Conservation (phyloP, 35 echinoderm and acorn worm species). For the Apostichopus californicus region DNA sequence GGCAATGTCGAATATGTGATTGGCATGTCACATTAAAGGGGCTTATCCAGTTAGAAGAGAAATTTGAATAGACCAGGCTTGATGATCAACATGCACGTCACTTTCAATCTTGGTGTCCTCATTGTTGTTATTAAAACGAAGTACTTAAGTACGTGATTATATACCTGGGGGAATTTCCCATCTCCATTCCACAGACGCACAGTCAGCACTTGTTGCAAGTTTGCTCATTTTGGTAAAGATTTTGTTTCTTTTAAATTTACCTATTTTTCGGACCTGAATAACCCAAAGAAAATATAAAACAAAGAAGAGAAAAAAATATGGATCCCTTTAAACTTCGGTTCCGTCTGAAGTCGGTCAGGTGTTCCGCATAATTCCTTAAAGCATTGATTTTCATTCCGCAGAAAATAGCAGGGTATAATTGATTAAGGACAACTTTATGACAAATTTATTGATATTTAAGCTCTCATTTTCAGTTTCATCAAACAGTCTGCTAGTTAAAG, state of each 20-base stretch:
- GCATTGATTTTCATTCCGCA: constrained; percentile 21
- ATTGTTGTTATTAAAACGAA: no score
- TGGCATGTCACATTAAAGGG: no score
- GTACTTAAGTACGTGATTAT: no score
- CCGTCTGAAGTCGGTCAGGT: constrained; percentile 20
- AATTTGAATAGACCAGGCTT: no score
- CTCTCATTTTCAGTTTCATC: constrained; percentile 47
- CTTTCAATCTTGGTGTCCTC: no score
- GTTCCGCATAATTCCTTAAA: neutral
- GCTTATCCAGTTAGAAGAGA: no score
- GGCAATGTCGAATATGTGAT: no score
- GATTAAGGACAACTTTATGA: constrained; percentile 52
- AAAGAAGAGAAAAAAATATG: neutral
- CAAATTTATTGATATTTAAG: constrained; percentile 46
- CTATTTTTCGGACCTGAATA: neutral
- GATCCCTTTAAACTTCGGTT: neutral
- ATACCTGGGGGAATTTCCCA: neutral
- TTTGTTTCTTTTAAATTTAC: no score
- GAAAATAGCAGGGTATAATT: constrained; percentile 22
- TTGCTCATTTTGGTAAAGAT: neutral
- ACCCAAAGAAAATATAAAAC: neutral
- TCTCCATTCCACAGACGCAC: neutral
- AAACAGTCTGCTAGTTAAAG: constrained; percentile 21
- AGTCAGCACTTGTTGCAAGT: neutral
- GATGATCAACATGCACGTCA: no score